Base-by-base conservation (phyloP, 2,888 invertebrate species). In the Sarcophaga carnaria region DNA sequence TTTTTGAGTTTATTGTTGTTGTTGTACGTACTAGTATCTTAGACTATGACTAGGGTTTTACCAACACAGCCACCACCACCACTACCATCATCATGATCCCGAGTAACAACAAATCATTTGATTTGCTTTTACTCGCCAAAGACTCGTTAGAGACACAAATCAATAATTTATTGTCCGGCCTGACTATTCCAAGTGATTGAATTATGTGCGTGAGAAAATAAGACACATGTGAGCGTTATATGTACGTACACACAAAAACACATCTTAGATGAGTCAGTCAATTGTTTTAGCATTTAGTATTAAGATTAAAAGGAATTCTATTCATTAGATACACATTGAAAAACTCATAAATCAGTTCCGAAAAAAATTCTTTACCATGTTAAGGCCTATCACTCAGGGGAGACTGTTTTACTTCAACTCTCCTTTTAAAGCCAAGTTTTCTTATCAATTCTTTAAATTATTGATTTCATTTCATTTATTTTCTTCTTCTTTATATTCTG, bases 121-220 rank as follows among this genome's bases (percentile, higher is more conserved):
- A 72, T 78, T 76, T 84, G 62, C 80, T 71, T 84, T 84, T 62
- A 80, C 64, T 70, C 66, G 64, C 70, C 70, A 79, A 75, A 79
- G 84, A 80, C 63, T 69, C 75, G 64, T 74, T 84, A 75, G 81
- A 87, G 81, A 87, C 81, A 87, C 79, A 84, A 84, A 87, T 87
- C 87, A 87, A 87, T 84, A 87, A 87, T 87, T 87, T 87, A 84
- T 87, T 70, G 84, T 79, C 76, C 81, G 70, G 37, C 2, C 37
- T 8, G 37, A 37, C 8, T 76, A 82, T 82, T 76, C 62, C 66
- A 80, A 80, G 80, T 85, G 80, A 91, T 91, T 91, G 91, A 91
- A 91, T 91, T 91, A 91, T 91, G 92, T 90, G 90, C 92, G 90
- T 91, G 92, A 90, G 91, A 91, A 91, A 90, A 88, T 85, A 74